Base-by-base conservation (phyloP, 1,140 invertebrate genomes). In the Macrostomum lignano region DNA sequence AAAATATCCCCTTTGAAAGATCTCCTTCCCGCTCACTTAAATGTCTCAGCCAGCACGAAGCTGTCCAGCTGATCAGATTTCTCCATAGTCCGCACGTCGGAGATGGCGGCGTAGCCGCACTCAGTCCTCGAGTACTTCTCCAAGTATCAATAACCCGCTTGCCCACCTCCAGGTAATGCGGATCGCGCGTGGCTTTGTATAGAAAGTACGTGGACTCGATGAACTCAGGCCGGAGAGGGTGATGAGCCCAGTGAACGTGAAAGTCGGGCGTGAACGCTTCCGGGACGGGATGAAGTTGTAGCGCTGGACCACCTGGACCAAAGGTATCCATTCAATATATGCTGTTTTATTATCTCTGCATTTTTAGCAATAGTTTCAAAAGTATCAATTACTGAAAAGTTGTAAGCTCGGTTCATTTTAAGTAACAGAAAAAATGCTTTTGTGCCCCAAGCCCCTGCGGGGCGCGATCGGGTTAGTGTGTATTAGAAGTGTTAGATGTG, bases 191-290 rank as follows among this genome's bases (percentile, higher is more conserved):
- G 1, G 84, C 84, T 47, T 72, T 55, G 52, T 88, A 84, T 4
- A 96, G 56, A 48, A 93, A 91, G 49, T 94, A 96, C 0, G 86
- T 94, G 1, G 81, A 91, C 58, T 96, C 88, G 15, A 94, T 60
- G 58, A 94, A 94, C 57, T 96, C 88, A 5, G 88, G 88, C 32
- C 88, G 65, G 2, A 96, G 20, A 15, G 26, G 20, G 26, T 33
- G 32, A 24, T 33, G 81, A 9, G 74, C 81, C 86, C 86, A 94
- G 47, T 94, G 79, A 0, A 94, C 77, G 66, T 76, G 58, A 36
- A 52, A 55, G 39, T 60, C 55, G 32, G 48, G 48, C 1, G 55
- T 54, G 33, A 58, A 55, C 29, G 48, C 86, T 65, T 96, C 88
- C 13, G 86, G 88, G 47, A 96, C 72, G n/a, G n/a, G n/a, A n/a